A percentile compares a stretch with the other conserved stretches of the same genome.
phyloP scores from a whole-genome alignment of 1,140 invertebrate genomes.

The Hyles vespertilio region DNA sequence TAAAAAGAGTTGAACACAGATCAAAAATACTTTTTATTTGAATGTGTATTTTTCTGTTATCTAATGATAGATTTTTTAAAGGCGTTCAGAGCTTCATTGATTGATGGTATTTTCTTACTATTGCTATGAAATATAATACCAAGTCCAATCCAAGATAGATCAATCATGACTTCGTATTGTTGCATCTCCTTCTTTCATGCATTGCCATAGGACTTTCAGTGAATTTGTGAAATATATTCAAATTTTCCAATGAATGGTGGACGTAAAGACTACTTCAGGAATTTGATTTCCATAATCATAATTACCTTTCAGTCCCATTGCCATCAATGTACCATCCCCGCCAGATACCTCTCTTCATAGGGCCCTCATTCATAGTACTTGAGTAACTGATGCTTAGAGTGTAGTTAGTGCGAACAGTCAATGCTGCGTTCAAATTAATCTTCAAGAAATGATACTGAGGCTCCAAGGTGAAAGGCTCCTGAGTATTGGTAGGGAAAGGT shows the following conservation, averaged over 20 bases:
- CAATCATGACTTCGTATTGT: too few relatives aligned
- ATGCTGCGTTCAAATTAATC: conserved; percentile 36
- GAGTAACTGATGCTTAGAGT: conserved; percentile 47
- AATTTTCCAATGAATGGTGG: too few relatives aligned
- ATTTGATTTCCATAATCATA: background rate
- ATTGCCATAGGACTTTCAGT: too few relatives aligned
- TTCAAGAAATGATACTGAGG: conserved; percentile 54
- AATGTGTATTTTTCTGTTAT: too few relatives aligned
- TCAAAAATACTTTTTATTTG: background rate
- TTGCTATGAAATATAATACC: too few relatives aligned
- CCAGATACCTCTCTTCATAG: conserved; percentile 66
- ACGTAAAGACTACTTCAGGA: too few relatives aligned
- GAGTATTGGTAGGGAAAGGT: conserved; percentile 23
- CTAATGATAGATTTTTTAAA: too few relatives aligned
- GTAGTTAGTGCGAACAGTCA: conserved; percentile 40
- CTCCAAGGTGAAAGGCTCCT: conserved; percentile 31
- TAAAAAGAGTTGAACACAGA: background rate
- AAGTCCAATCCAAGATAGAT: too few relatives aligned
- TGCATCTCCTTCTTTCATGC: too few relatives aligned
- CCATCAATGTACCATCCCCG: conserved; percentile 55
- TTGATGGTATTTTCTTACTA: too few relatives aligned
- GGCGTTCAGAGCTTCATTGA: too few relatives aligned
- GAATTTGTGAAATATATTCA: too few relatives aligned
- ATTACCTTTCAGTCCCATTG: conserved; percentile 49
- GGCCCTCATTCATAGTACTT: conserved; percentile 61